These are phyloP conservation scores for Drosophila watanabei DNA, from an alignment of 1,140 invertebrate genomes.

Conservation along the genomic window DNA sequence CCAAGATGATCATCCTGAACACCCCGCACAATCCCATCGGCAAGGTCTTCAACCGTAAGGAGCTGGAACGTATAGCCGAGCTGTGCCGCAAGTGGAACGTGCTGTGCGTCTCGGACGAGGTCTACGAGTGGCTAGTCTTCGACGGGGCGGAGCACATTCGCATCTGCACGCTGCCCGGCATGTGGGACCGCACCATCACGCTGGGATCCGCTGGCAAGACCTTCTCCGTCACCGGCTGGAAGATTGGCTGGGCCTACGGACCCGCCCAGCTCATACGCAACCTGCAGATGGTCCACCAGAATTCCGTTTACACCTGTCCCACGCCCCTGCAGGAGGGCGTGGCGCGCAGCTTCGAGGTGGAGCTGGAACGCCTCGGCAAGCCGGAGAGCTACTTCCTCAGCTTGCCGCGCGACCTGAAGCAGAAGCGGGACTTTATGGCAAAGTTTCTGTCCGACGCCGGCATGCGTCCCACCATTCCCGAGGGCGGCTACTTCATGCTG, in stretches of 20 bases:
- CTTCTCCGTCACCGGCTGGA: conserved; percentile 99
- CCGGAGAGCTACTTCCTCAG: conserved; percentile 95
- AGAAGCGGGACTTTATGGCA: conserved; percentile 95
- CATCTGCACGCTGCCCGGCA: conserved; percentile 96
- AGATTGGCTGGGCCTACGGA: conserved; percentile 98
- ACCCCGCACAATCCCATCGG: conserved; percentile 98
- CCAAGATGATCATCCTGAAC: conserved; percentile 98
- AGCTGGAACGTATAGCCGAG: conserved; percentile 92
- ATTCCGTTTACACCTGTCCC: conserved; percentile 95
- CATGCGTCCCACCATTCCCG: conserved; percentile 96
- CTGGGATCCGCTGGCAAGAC: conserved; percentile 99
- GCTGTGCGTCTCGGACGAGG: conserved; percentile 97
- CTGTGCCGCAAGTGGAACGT: conserved; percentile 97
- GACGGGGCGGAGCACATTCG: conserved; percentile 94
- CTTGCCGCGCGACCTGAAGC: conserved; percentile 91
- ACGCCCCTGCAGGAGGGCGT: conserved; percentile 97
- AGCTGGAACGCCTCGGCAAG: conserved; percentile 90
- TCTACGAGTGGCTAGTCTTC: conserved; percentile 99
- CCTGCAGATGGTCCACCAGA: conserved; percentile 96
- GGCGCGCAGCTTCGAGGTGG: conserved; percentile 95
- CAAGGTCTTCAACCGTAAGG: conserved; percentile 93
- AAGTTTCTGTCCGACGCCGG: conserved; percentile 92
- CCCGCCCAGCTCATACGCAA: conserved; percentile 92
- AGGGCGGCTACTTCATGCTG: conserved; percentile 98
- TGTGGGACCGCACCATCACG: conserved; percentile 99